Conservation (phyloP, 2,888 invertebrate species). For the Abrostola triplasia region DNA sequence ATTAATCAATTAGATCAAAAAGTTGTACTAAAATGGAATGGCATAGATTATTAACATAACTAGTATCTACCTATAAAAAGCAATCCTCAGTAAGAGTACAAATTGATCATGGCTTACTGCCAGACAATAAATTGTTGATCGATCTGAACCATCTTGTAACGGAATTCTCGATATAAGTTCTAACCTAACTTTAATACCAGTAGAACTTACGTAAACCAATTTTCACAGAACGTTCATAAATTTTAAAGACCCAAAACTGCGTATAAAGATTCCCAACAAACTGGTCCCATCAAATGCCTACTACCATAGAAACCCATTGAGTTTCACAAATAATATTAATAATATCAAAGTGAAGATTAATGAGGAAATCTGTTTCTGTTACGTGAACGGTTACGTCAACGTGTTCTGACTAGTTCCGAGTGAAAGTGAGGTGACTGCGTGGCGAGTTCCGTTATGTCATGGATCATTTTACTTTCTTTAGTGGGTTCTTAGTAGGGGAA, state of each 20-base stretch:
- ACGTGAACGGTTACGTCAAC: constrained; percentile 18
- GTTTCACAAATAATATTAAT: constrained; percentile 50
- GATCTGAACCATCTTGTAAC: too few relatives aligned
- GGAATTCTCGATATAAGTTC: too few relatives aligned
- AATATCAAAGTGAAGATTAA: constrained; percentile 54
- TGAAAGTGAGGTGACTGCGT: constrained; percentile 65
- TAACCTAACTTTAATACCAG: too few relatives aligned
- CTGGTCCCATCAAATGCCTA: constrained; percentile 9
- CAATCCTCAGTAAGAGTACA: too few relatives aligned
- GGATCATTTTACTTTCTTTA: constrained; percentile 62
- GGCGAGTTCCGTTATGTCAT: constrained; percentile 65
- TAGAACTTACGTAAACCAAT: too few relatives aligned
- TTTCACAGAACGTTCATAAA: too few relatives aligned
- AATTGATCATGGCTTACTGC: too few relatives aligned
- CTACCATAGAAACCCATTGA: constrained; percentile 26
- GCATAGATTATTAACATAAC: too few relatives aligned
- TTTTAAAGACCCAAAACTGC: constrained; percentile 8
- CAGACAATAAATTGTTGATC: too few relatives aligned
- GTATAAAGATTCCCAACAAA: constrained; percentile 11
- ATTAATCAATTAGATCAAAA: too few relatives aligned
- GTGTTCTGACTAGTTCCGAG: constrained; percentile 55
- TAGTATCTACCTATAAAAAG: too few relatives aligned
- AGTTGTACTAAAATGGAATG: too few relatives aligned
- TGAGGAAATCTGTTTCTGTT: constrained; percentile 53
- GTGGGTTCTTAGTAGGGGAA: constrained; percentile 40